A percentile compares a stretch with the other conserved stretches of the same genome.
Conservation (phyloP, 2,888 invertebrate species). For the Cyclophora albipunctata region DNA sequence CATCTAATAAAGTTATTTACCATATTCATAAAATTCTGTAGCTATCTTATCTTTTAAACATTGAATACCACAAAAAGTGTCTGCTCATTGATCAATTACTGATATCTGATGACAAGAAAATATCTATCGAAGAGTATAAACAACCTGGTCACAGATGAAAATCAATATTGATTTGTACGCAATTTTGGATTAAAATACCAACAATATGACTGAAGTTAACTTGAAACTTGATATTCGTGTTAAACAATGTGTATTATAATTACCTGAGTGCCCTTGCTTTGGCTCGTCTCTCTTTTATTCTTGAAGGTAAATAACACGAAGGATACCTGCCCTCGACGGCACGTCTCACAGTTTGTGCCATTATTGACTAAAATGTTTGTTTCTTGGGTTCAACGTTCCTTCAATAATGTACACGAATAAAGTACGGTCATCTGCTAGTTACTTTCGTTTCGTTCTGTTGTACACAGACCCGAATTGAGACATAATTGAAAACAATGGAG, state of each 20-base stretch:
- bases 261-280: constrained; percentile 77
- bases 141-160: too few relatives aligned
- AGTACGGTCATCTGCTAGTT: constrained; percentile 54
- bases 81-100: too few relatives aligned
- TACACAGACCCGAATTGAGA: constrained; percentile 61
- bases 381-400: neutral
- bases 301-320: constrained; percentile 82
- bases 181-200: too few relatives aligned
- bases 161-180: too few relatives aligned
- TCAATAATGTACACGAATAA: constrained; percentile 28
- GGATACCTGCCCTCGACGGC: constrained; percentile 84
- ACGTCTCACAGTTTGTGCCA: constrained; percentile 83
- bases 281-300: constrained; percentile 83
- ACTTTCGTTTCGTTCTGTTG: constrained; percentile 73
- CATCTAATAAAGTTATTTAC: too few relatives aligned
- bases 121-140: too few relatives aligned
- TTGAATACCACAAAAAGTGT: too few relatives aligned
- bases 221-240: too few relatives aligned
- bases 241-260: constrained; percentile 5
- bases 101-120: too few relatives aligned
- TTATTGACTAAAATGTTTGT: constrained; percentile 48
- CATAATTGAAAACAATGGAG: constrained; percentile 56
- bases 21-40: too few relatives aligned
- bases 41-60: too few relatives aligned
- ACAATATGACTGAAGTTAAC: too few relatives aligned